Evolutionary conservation across 2,888 invertebrate genomes (phyloP), one percentile per base, ranked within the genome.

Genomic region (Odontomyia ornata): DNA sequence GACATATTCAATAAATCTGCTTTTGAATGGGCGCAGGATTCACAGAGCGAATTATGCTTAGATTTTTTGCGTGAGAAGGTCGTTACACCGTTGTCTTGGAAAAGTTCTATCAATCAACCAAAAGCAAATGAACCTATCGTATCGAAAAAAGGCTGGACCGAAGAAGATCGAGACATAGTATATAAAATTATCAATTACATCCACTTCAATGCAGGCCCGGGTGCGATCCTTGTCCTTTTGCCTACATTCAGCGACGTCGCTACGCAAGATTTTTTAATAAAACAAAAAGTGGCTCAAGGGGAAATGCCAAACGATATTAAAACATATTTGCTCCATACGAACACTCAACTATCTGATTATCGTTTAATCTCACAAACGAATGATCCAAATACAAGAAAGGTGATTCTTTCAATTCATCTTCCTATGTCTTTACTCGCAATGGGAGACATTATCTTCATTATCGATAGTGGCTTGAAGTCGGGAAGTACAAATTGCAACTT

Each of bases 201-300:
- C 46, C 90, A 91, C 30, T n/a, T 57, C 23, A 89, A 89, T 83
- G 86, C 90, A 85, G 86, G 88, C 0, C 87, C 89, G 75, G 95
- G 95, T 23, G 92, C 95, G 60, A 91, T 97, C 76, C 88, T 98
- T 15, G 88, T 97, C 0, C 97, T 98, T 86, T 88, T 98, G 18
- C 95, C 98, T 0, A 95, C 96, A 0, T 97, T 95, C 84, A 96
- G 97, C 82, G 96, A 98, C 76, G 95, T 98, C 78, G 91, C 94
- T 7, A 89, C 89, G 0, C 86, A 95, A 76, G 88, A 93, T 77
- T 94, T 94, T 75, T 84, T 88, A 77, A 89, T 94, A 9, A 67
- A 77, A 83, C 88, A 77, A 13, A 57, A 65, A 0, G 89, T 89
- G 15, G 87, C 88, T 84, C 91, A 87, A 84, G 82, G 84, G 57